A percentile compares a stretch with the other conserved stretches of the same genome.
These are phyloP conservation scores for Eupithecia inturbata DNA, from an alignment of 2,888 invertebrate genomes.

Conservation along the genomic window DNA sequence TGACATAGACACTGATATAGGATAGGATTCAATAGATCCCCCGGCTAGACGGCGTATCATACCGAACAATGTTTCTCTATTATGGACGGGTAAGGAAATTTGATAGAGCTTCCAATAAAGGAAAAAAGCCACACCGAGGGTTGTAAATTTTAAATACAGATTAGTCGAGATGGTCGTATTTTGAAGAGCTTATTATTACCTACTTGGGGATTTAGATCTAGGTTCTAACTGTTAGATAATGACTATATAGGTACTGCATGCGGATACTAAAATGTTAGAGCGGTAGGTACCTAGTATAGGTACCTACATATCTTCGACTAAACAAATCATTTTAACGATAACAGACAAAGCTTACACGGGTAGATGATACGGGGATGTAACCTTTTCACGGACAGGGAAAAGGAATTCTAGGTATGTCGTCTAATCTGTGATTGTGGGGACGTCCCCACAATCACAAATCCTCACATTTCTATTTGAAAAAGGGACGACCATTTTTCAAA, in stretches of 20 bases:
- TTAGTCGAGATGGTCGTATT: neutral
- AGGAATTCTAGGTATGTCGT: conserved; percentile 18
- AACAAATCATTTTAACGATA: neutral
- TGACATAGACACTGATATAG: conserved; percentile 13
- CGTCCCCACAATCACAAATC: too few species aligned
- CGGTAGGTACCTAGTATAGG: neutral
- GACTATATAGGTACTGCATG: neutral
- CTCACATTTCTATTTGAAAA: too few species aligned
- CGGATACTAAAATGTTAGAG: neutral
- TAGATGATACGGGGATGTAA: neutral
- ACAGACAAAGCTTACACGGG: conserved; percentile 1
- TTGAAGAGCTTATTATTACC: neutral
- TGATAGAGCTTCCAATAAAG: neutral
- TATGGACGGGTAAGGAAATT: conserved; percentile 8
- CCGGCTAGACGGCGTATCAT: conserved; percentile 26
- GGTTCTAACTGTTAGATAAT: neutral
- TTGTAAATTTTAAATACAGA: neutral
- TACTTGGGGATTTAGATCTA: neutral
- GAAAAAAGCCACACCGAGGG: neutral
- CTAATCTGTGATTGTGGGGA: conserved; percentile 22
- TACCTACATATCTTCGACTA: neutral
- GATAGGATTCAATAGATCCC: conserved; percentile 26
- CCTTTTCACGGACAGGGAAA: conserved; percentile 11
- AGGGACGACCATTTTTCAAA: conserved; percentile 8
- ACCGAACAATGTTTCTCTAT: conserved; percentile 20